A percentile compares a stretch with the other conserved stretches of the same genome.
Evolutionary conservation across 2,888 invertebrate genomes (phyloP).

Genomic region (Lepidocyrtinus sp.): DNA sequence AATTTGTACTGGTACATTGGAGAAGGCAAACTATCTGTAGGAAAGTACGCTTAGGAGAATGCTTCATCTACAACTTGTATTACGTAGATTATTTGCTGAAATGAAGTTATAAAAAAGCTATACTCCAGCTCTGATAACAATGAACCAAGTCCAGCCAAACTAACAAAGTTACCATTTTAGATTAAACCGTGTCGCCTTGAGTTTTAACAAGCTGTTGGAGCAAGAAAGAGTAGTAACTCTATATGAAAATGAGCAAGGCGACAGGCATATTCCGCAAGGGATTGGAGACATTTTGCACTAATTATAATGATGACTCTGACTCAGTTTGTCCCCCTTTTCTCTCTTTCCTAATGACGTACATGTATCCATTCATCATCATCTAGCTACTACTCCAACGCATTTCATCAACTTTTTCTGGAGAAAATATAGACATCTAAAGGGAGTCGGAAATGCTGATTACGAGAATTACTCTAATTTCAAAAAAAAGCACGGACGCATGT

Average conservation of each 20-base stretch:
- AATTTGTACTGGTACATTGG: not conserved
- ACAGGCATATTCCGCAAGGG: conserved; percentile 6
- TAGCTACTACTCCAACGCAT: not conserved
- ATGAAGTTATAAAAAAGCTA: not conserved
- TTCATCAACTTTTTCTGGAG: conserved; percentile 40
- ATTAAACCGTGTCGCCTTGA: conserved; percentile 40
- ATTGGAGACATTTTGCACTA: conserved; percentile 52
- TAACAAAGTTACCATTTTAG: conserved; percentile 42
- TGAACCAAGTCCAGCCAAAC: conserved; percentile 6
- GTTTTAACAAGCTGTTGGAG: not conserved
- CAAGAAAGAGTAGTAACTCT: not conserved
- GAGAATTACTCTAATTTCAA: not conserved
- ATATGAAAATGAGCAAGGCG: not conserved
- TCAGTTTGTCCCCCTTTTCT: conserved; percentile 48
- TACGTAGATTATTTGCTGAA: not conserved
- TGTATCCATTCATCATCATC: conserved; percentile 44
- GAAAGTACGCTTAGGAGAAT: too few species aligned
- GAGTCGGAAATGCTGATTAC: not conserved
- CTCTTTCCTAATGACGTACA: conserved; percentile 43
- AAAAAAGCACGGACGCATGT: not conserved
- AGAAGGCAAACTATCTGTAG: not conserved
- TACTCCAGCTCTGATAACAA: not conserved
- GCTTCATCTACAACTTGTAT: too few species aligned
- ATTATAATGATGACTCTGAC: conserved; percentile 55
- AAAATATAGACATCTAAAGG: not conserved